These are phyloP conservation scores for Gallinago undulata DNA, from an alignment of 2,113 vertebrate genomes.

Conservation along the genomic window DNA sequence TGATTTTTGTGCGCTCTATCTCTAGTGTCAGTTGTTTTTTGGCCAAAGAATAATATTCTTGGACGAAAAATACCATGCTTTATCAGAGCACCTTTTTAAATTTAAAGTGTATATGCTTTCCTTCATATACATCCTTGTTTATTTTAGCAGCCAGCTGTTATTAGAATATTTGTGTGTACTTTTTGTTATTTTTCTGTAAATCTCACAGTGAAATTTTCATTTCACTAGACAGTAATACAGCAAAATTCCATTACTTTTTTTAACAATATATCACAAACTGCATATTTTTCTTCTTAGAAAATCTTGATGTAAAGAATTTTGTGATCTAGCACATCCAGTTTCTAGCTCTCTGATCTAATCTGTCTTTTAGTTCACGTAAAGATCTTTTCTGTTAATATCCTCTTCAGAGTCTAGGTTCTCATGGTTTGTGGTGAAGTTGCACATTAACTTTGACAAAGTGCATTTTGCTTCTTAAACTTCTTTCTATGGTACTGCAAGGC, in stretches of 20 bases:
- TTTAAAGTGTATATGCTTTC: not conserved
- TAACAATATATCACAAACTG: no score
- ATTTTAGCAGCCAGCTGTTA: not conserved
- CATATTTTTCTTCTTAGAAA: not conserved
- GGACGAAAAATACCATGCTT: not conserved
- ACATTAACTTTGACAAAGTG: not conserved
- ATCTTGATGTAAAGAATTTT: not conserved
- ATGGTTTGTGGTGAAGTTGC: not conserved
- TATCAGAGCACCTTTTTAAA: not conserved
- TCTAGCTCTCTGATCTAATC: not conserved
- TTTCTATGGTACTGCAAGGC: not conserved
- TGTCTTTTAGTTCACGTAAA: not conserved
- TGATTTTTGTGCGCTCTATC: not conserved
- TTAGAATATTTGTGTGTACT: not conserved
- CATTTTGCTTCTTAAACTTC: not conserved
- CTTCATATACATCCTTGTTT: not conserved
- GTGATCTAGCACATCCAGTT: not conserved
- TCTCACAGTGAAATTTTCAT: not conserved
- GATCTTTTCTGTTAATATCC: not conserved
- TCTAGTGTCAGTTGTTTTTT: not conserved
- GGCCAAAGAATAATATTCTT: not conserved
- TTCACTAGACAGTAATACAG: not conserved
- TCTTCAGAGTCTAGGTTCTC: not conserved
- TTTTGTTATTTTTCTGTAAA: not conserved
- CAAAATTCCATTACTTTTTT: not conserved